Percentiles rank a stretch among this genome's conserved stretches.
These are phyloP conservation scores for Drosophila grimshawi DNA, from an alignment of 1,140 invertebrate species.

Conservation along the genomic window DNA sequence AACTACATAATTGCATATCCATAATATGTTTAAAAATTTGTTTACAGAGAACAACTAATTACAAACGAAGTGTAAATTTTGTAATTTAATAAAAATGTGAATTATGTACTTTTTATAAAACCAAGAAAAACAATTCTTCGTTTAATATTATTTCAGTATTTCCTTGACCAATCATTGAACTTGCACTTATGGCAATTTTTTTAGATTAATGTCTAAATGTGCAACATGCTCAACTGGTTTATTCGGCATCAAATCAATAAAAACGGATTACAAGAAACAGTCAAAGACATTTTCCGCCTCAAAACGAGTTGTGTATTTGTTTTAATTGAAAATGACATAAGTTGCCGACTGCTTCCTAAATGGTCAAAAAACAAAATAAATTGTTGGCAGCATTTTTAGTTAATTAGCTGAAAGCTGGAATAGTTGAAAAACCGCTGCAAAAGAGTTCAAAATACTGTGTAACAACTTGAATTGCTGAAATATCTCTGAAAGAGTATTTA, in stretches of 20 bases:
- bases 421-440: neutral
- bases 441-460: slow-evolving; percentile 11
- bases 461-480: neutral
- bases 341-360: slow-evolving; percentile 66
- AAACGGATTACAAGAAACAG: slow-evolving; percentile 51
- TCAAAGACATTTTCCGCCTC: slow-evolving; percentile 66
- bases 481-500: neutral
- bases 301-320: slow-evolving; percentile 61
- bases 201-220: slow-evolving; percentile 54
- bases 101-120: slow-evolving; percentile 84
- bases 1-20: slow-evolving; percentile 40
- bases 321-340: slow-evolving; percentile 65
- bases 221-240: slow-evolving; percentile 67
- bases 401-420: slow-evolving; percentile 27
- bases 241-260: slow-evolving; percentile 50
- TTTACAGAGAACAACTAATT: slow-evolving; percentile 65
- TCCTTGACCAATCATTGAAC: slow-evolving; percentile 71
- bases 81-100: slow-evolving; percentile 76
- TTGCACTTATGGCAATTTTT: slow-evolving; percentile 50
- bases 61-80: slow-evolving; percentile 70
- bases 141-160: slow-evolving; percentile 24
- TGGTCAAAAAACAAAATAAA: slow-evolving; percentile 26
- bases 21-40: slow-evolving; percentile 53
- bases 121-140: slow-evolving; percentile 54
- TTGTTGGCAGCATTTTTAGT: slow-evolving; percentile 27